Base-by-base conservation (phyloP, 2,797 vertebrate species). In the Micrastur ruficollis region DNA sequence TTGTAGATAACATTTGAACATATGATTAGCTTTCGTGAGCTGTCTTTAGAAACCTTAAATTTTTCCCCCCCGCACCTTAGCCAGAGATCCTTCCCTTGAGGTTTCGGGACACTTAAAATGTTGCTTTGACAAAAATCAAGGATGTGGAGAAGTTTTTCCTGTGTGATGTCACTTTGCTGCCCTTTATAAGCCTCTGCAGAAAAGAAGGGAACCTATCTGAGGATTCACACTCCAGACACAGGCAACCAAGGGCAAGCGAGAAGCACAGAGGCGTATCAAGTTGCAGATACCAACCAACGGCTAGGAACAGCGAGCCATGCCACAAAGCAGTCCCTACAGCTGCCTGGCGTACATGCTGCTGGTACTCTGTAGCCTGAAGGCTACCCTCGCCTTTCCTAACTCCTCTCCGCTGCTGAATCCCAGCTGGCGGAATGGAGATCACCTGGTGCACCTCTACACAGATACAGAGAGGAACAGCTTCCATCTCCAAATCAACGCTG, bases 391-490 rank as follows among this genome's bases (percentile, higher is more conserved):
- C 72, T 98, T 97, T 56, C 98, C 98, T 23, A 98, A 99, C 59
- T 97, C 98, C 14, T 99, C 99, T 32, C 99, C 99, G 0, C 97
- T 99, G 93, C 98, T 99, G 17, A 97, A 97, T 75, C 98, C 98
- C 95, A 98, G 97, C 98, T 99, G 99, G 99, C 98, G 98, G 2
- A 99, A 98, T 62, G 98, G 98, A 71, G 98, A 99, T 85, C 98
- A 79, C 94, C 98, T 99, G 95, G 95, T 98, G 42, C 99, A 99
- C 97, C 98, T 99, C 96, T 99, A 99, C 93, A 99, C 99, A 0
- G 98, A 99, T 80, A 98, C 99, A 0, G 97, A 97, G 98, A 91
- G 98, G 98, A 99, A 97, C 98, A 99, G 98, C 98, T 99, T 99
- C 98, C 99, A 98, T 87, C 96, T 98, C 53, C 98, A 98, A 59